Evolutionary conservation across 2,113 vertebrate species (phyloP), one percentile per base, ranked within the genome.

Genomic region (Neotoma lepida): DNA sequence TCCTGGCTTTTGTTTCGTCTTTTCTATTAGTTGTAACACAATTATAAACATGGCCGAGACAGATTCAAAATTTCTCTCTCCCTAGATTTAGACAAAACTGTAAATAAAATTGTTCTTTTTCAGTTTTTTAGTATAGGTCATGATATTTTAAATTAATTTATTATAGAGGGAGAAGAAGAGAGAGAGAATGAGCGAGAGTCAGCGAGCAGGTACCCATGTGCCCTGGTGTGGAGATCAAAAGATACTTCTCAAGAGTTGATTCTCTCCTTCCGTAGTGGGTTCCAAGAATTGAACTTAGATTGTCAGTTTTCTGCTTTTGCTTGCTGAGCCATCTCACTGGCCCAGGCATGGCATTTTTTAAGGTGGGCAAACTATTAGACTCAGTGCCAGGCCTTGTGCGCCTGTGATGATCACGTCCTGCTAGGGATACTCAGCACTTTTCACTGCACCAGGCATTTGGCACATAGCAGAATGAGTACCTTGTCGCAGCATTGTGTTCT

Each of bases 401-500:
- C 41, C 54, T 68, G 46, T 1, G 3, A 87, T 82, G 66, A 18
- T 66, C 76, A 30, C 58, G 70, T 61, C 49, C 46, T 90, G 88
- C 68, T 91, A 94, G 63, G 86, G 88, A 82, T 44, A 26, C 82
- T 94, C 71, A 90, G 22, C 49, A 88, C 14, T 90, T 81, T 63
- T 87, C 63, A 54, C 24, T 86, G 90, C 64, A 84, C 74, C 81
- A 94, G 68, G 56, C 77, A 73, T 88, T 96, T 89, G 90, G 95
- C 95, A 94, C 56, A 41, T 76, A 84, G 30, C 63, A 78, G 91
- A 94, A 24, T 1, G 0, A 87, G 13, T 41, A 10, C 56, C 78
- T 89, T 73, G 18, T 93, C 4, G 6, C 33, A 89, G 92, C 4
- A 6, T 61, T 89, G 13, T 70, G 92, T 78, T 96, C 84, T 95